These are phyloP conservation scores for Puma concolor DNA, from an alignment of 2,113 vertebrate species.

Conservation along the genomic window DNA sequence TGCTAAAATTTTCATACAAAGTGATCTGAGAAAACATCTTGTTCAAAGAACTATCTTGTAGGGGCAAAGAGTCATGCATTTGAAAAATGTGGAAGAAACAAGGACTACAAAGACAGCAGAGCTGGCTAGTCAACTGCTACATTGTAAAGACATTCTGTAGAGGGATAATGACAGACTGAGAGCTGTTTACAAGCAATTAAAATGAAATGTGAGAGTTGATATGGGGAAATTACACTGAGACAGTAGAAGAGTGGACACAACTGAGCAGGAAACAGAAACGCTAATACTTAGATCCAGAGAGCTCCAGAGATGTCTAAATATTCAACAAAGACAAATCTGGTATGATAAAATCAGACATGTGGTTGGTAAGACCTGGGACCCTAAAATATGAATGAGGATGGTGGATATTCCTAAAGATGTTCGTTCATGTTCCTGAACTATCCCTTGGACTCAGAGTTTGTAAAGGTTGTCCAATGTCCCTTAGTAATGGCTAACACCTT, in stretches of 20 bases:
- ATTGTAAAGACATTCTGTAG: not conserved
- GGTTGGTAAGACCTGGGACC: not conserved
- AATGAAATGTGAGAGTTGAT: not conserved
- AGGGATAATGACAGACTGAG: not conserved
- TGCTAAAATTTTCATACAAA: not conserved
- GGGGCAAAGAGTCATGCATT: not conserved
- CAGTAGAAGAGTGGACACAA: not conserved
- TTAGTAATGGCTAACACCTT: not conserved
- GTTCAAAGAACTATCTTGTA: not conserved
- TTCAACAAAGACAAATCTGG: not conserved
- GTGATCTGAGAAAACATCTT: not conserved
- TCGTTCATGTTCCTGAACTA: not conserved
- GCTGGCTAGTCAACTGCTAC: not conserved
- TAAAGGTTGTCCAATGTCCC: not conserved
- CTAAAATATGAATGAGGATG: not conserved
- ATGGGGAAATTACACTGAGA: not conserved
- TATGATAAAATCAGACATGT: not conserved
- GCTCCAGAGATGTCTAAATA: not conserved
- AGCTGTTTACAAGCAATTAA: not conserved
- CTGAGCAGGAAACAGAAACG: not conserved
- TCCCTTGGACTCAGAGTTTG: not conserved
- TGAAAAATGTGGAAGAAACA: not conserved
- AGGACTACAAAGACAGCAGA: not conserved
- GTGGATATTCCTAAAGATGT: not conserved
- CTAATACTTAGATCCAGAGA: not conserved